A percentile compares a stretch with the other conserved stretches of the same genome.
phyloP scores from a whole-genome alignment of 1,140 invertebrate genomes.

The Polypedilum vanderplanki region DNA sequence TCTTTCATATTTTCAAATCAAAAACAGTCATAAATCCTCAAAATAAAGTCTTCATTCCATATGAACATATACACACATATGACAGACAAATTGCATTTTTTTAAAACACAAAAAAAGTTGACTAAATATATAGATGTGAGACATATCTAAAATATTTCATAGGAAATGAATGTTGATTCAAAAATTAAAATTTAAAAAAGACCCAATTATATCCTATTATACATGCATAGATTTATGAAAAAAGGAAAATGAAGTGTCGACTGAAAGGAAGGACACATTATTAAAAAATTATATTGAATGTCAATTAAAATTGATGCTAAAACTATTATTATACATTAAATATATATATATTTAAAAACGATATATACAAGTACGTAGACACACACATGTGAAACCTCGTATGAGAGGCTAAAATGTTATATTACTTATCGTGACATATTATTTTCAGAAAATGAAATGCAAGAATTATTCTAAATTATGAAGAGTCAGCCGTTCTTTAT shows the following conservation, averaged over 20 bases:
- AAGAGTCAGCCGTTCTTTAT: slow-evolving; percentile 7
- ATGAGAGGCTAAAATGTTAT: background rate
- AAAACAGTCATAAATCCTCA: no score
- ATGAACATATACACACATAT: background rate
- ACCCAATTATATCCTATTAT: no score
- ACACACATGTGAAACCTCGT: background rate
- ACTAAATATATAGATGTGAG: slow-evolving; percentile 4
- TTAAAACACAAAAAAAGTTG: background rate
- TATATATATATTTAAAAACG: background rate
- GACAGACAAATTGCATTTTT: background rate
- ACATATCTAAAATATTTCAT: background rate
- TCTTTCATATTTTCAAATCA: no score
- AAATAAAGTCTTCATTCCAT: background rate
- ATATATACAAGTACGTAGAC: background rate
- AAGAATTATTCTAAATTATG: background rate
- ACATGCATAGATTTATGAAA: background rate
- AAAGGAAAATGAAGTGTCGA: no score
- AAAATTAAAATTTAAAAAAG: background rate
- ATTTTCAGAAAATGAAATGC: background rate
- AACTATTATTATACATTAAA: slow-evolving; percentile 12
- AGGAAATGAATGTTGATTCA: background rate
- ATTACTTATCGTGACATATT: background rate
- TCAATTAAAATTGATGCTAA: slow-evolving; percentile 19
- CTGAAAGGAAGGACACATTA: background rate
- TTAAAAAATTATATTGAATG: background rate